Conservation (phyloP, 2,113 vertebrate genomes). For the Colossoma macropomum region DNA sequence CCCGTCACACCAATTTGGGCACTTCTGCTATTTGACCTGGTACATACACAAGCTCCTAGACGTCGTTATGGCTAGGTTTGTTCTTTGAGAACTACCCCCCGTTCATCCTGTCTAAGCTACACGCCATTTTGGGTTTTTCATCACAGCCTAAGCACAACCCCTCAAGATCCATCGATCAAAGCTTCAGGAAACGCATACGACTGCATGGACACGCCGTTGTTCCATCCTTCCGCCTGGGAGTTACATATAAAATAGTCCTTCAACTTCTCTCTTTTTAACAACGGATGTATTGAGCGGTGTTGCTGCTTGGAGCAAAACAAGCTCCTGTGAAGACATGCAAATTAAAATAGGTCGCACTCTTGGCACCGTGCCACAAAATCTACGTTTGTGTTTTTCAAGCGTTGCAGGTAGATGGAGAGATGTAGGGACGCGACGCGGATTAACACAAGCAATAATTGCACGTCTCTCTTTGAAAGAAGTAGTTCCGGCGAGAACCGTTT, state of each 20-base stretch:
- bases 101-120: conserved; percentile 76
- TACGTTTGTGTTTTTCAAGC: conserved; percentile 2
- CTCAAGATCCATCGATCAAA: conserved; percentile 50
- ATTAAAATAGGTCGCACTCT: background rate
- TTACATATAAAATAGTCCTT: conserved; percentile 46
- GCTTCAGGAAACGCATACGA: conserved; percentile 38
- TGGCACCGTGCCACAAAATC: too few species aligned
- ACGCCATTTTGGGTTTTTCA: conserved; percentile 80
- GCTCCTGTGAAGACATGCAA: background rate
- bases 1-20: conserved; percentile 12
- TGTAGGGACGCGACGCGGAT: conserved; percentile 49
- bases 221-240: conserved; percentile 36
- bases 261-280: conserved; percentile 16
- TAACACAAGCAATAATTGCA: conserved; percentile 40
- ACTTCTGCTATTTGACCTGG: background rate
- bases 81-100: conserved; percentile 61
- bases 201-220: conserved; percentile 20
- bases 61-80: conserved; percentile 28
- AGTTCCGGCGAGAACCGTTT: conserved; percentile 43
- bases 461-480: conserved; percentile 44
- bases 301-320: background rate
- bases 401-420: conserved; percentile 42
- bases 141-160: conserved; percentile 75
- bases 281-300: background rate
- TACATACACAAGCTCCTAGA: background rate